Percentiles rank a stretch among this genome's conserved stretches.
Conservation (phyloP, 2,113 vertebrate genomes). For the Trogon surrucura region DNA sequence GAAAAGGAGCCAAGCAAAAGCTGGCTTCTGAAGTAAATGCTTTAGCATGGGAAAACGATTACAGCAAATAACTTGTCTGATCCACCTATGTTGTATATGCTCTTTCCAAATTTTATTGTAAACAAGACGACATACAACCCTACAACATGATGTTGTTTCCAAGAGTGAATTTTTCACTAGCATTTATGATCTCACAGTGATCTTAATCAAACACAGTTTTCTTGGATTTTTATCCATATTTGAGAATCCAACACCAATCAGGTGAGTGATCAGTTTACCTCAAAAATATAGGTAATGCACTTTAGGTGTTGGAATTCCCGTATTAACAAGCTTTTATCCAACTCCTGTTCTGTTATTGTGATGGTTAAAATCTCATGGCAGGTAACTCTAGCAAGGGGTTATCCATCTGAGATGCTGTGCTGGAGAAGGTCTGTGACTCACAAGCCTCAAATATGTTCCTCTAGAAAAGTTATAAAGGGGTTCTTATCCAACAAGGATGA, state of each 20-base stretch:
- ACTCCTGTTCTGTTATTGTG: background rate
- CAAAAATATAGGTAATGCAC: background rate
- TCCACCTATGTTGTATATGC: background rate
- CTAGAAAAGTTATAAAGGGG: background rate
- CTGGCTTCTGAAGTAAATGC: background rate
- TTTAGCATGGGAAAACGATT: background rate
- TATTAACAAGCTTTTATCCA: background rate
- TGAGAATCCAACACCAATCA: background rate
- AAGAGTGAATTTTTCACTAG: background rate
- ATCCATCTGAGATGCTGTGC: background rate
- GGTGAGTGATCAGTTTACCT: background rate
- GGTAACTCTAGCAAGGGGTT: background rate
- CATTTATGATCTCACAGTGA: background rate
- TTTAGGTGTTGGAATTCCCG: background rate
- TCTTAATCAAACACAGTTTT: background rate
- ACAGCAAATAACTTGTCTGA: background rate
- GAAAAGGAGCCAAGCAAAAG: background rate
- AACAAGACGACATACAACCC: background rate
- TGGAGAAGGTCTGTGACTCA: background rate
- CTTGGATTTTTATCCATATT: background rate
- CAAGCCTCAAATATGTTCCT: accelerated
- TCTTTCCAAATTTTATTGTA: background rate
- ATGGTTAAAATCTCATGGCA: background rate
- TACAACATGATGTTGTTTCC: background rate
- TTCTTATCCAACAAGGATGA: background rate